Percentiles rank a stretch among this genome's conserved stretches.
These are phyloP conservation scores for Todiramphus saurophagus DNA, from an alignment of 2,113 vertebrate genomes.

Conservation along the genomic window DNA sequence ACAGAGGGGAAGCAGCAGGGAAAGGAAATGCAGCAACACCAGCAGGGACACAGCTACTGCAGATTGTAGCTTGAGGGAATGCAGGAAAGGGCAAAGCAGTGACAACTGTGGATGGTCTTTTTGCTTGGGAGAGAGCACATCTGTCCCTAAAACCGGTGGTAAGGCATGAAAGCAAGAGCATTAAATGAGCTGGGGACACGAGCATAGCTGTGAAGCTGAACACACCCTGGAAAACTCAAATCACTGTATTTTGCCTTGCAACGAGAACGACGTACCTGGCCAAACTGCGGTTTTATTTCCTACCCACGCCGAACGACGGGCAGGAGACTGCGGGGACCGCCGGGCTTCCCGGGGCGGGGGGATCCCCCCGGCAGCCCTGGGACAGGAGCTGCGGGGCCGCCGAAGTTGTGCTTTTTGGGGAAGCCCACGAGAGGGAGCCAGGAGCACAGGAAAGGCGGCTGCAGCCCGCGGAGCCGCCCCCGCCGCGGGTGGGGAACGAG, in stretches of 20 bases:
- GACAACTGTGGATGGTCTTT: not conserved
- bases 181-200: not conserved
- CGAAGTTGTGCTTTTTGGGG: not conserved
- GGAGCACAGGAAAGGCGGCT: not conserved
- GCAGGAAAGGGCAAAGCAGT: not conserved
- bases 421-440: slow-evolving; percentile 66
- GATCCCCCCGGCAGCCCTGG: too few species aligned
- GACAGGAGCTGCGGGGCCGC: not conserved
- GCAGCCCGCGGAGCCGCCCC: not conserved
- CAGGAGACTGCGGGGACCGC: not conserved
- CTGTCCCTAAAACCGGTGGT: not conserved
- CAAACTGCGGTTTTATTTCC: accelerated
- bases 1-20: not conserved
- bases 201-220: not conserved
- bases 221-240: not conserved
- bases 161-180: not conserved
- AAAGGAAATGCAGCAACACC: not conserved
- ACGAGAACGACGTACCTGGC: not conserved
- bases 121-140: not conserved
- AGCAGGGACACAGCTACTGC: not conserved
- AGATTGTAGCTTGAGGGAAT: not conserved
- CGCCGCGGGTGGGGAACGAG: not conserved
- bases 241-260: not conserved
- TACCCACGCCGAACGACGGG: accelerated
- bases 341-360: not conserved